A percentile compares a stretch with the other conserved stretches of the same genome.
phyloP scores from a whole-genome alignment of 2,888 invertebrate genomes.

The Eilema sororculum region DNA sequence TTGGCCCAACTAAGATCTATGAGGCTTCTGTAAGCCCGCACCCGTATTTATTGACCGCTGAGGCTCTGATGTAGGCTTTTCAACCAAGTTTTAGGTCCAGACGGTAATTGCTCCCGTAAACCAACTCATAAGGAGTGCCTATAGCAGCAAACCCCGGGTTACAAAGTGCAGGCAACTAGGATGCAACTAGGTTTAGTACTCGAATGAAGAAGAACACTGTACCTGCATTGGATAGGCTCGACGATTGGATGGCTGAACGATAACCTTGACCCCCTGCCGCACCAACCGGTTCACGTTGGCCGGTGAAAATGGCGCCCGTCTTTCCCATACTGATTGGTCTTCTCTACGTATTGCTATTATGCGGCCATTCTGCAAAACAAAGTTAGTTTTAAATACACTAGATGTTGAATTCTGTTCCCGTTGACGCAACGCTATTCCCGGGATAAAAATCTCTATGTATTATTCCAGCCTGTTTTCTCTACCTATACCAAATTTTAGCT shows the following conservation, averaged over 20 bases:
- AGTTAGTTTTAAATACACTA: not conserved
- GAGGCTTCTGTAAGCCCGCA: too few relatives aligned
- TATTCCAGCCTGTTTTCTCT: too few relatives aligned
- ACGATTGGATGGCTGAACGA: conserved; percentile 99
- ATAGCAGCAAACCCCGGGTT: too few relatives aligned
- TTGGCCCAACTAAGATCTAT: too few relatives aligned
- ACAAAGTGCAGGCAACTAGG: not conserved
- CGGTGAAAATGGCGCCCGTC: conserved; percentile 98
- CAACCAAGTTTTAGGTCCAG: too few relatives aligned
- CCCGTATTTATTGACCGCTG: too few relatives aligned
- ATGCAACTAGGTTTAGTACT: not conserved
- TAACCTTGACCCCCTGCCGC: conserved; percentile 95
- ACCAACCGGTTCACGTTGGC: conserved; percentile 95
- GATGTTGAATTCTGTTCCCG: not conserved
- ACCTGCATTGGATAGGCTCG: conserved; percentile 99
- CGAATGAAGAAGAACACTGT: not conserved
- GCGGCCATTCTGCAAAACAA: conserved; percentile 83
- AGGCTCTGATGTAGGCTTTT: too few relatives aligned
- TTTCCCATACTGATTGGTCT: conserved; percentile 98
- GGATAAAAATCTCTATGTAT: too few relatives aligned
- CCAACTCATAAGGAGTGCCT: too few relatives aligned
- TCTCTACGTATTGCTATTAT: conserved; percentile 95
- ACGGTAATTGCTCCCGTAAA: too few relatives aligned
- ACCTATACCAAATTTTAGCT: too few relatives aligned
- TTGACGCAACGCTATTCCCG: too few relatives aligned